Percentiles rank a stretch among this genome's conserved stretches.
Evolutionary conservation across 1,140 invertebrate genomes (phyloP).

Genomic region (Drosophila saltans): DNA sequence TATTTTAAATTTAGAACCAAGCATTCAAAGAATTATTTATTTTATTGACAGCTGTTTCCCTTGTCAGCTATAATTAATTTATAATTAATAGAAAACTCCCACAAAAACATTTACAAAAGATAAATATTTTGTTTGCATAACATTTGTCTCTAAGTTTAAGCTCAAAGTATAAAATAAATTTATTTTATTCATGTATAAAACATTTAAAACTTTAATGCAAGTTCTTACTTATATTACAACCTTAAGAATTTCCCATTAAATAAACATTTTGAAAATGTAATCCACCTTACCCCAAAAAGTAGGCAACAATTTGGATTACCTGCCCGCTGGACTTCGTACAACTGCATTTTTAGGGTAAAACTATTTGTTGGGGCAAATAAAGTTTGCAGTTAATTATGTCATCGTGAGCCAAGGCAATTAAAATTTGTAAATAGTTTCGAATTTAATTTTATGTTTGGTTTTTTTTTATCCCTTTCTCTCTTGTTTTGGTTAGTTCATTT

Average conservation of each 20-base stretch:
- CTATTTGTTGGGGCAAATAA: constrained; percentile 48
- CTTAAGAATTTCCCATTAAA: background rate
- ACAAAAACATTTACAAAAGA: no score
- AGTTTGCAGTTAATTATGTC: constrained; percentile 58
- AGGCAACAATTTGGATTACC: constrained; percentile 32
- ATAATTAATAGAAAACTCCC: no score
- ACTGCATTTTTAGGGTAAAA: constrained; percentile 24
- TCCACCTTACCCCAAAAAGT: constrained; percentile 10
- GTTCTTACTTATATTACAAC: no score
- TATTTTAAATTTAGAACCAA: no score
- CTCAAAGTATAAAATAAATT: no score
- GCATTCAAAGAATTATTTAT: no score
- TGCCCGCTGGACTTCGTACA: background rate
- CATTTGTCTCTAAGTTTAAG: no score
- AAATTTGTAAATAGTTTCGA: constrained; percentile 67
- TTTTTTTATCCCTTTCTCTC: background rate
- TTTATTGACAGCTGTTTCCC: no score
- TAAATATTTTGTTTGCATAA: no score
- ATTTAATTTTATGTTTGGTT: constrained; percentile 31
- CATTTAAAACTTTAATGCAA: no score
- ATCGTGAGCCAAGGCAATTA: constrained; percentile 59
- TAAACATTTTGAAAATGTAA: background rate
- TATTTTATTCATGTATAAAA: no score
- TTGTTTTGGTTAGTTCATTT: background rate
- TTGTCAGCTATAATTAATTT: no score